These are phyloP conservation scores for Microplitis manilae DNA, from an alignment of 2,888 invertebrate genomes.

Conservation along the genomic window DNA sequence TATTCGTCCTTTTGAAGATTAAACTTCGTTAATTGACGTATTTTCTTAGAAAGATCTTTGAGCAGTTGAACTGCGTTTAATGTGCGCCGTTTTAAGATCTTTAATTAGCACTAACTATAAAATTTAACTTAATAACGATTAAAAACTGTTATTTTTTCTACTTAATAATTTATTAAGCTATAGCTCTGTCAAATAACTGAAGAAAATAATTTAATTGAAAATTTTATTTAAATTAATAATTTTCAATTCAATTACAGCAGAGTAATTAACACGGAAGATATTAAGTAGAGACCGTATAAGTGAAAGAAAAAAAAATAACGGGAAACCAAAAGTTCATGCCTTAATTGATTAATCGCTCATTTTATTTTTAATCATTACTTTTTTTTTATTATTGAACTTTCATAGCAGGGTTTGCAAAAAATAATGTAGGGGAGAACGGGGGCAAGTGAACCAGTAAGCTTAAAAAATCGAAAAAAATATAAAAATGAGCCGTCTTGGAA, in stretches of 20 bases:
- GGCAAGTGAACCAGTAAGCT: no score
- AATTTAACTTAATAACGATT: conserved; percentile 21
- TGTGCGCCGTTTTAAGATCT: conserved; percentile 9
- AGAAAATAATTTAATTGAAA: neutral
- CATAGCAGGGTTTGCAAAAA: no score
- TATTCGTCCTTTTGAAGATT: conserved; percentile 25
- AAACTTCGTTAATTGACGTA: conserved; percentile 11
- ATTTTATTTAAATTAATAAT: neutral
- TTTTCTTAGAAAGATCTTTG: neutral
- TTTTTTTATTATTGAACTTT: no score
- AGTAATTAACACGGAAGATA: neutral
- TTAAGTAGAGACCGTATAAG: neutral
- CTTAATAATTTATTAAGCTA: neutral
- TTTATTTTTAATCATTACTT: no score
- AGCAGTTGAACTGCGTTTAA: neutral
- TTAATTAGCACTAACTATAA: conserved; percentile 26
- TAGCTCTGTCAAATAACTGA: neutral
- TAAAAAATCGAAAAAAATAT: no score
- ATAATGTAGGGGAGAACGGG: no score
- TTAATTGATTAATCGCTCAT: no score
- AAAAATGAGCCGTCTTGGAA: no score
- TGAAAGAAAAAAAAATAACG: no score
- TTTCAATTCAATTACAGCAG: neutral
- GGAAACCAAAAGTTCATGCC: no score
- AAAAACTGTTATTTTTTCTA: no score